phyloP scores from a whole-genome alignment of 2,113 vertebrate genomes.

The Sinocyclocheilus anophthalmus region DNA sequence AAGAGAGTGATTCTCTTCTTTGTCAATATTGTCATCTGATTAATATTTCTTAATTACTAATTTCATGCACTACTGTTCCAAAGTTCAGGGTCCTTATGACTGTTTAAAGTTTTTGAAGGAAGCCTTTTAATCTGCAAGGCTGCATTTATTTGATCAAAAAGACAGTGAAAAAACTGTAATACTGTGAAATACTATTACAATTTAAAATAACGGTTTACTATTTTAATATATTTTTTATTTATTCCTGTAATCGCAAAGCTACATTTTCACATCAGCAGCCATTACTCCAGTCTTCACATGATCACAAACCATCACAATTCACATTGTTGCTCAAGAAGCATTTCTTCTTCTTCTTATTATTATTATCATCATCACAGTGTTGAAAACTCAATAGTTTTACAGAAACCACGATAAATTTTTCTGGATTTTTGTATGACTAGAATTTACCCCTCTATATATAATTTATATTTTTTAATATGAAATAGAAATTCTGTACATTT shows the following conservation, averaged over 20 bases:
- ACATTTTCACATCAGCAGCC: background rate
- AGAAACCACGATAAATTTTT: no score
- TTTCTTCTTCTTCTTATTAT: background rate
- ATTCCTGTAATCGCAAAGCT: background rate
- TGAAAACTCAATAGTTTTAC: no score
- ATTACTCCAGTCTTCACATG: background rate
- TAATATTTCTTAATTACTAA: background rate
- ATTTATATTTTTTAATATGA: no score
- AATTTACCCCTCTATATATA: no score
- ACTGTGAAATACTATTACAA: no score
- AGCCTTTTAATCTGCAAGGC: no score
- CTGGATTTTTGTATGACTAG: no score
- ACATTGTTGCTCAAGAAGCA: background rate
- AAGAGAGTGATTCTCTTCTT: background rate
- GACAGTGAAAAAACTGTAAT: no score
- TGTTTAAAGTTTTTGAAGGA: background rate
- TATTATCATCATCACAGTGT: background rate
- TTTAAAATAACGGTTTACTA: background rate
- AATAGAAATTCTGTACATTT: no score
- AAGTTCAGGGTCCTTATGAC: background rate
- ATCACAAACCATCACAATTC: background rate
- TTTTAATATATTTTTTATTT: background rate
- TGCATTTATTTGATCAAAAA: no score
- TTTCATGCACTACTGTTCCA: background rate
- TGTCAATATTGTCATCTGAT: background rate